Conservation (phyloP, 2,797 vertebrate species). For the Crenichthys baileyi region DNA sequence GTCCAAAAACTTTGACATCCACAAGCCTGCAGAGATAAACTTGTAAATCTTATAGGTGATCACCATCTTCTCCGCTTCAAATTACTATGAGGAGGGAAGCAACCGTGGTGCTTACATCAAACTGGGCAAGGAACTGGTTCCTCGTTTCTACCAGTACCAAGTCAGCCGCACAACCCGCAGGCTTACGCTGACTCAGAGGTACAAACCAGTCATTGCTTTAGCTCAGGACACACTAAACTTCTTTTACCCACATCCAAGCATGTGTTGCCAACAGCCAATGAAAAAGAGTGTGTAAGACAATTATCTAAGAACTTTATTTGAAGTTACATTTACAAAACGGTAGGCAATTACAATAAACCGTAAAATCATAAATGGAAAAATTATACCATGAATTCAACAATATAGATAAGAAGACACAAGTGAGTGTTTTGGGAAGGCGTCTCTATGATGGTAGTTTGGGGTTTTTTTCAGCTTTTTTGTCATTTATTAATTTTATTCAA, state of each 20-base stretch:
- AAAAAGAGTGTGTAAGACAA: too few species aligned
- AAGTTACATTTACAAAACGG: too few species aligned
- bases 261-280: too few species aligned
- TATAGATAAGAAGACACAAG: too few species aligned
- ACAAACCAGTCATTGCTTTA: background rate
- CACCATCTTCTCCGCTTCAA: conserved; percentile 98
- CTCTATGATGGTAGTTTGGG: too few species aligned
- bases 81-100: conserved; percentile 97
- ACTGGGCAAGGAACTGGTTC: conserved; percentile 83
- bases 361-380: background rate
- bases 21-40: background rate
- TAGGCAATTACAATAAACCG: too few species aligned
- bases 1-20: background rate
- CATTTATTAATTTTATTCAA: background rate
- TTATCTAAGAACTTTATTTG: too few species aligned
- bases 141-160: conserved; percentile 93
- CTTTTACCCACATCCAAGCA: background rate
- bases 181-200: conserved; percentile 89
- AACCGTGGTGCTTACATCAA: conserved; percentile 95
- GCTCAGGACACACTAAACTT: background rate
- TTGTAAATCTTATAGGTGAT: conserved; percentile 82
- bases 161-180: conserved; percentile 84
- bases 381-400: background rate
- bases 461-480: too few species aligned
- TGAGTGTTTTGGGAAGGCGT: too few species aligned